Evolutionary conservation across 2,888 invertebrate genomes (phyloP).

Genomic region (Drosophila sordidula): DNA sequence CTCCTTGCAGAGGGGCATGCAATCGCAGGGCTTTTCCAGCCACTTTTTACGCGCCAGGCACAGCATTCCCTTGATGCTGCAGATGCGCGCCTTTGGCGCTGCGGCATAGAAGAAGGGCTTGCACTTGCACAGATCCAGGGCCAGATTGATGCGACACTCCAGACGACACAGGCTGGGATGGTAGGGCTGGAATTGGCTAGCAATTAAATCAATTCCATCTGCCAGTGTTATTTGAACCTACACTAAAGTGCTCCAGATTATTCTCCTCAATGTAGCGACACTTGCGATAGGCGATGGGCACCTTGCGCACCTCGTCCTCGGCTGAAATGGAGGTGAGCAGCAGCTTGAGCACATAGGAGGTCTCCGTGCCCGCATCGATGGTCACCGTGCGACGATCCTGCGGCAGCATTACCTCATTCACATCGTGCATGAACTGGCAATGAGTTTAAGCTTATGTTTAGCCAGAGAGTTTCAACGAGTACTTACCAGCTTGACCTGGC

Average conservation of each 20-base stretch:
- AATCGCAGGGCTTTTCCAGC: conserved; percentile 70
- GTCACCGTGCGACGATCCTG: conserved; percentile 60
- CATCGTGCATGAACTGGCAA: conserved; percentile 78
- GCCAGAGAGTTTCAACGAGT: not conserved
- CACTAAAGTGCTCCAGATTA: conserved; percentile 77
- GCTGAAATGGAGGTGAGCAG: conserved; percentile 67
- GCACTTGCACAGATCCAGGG: conserved; percentile 78
- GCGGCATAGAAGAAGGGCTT: conserved; percentile 83
- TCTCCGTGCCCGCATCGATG: conserved; percentile 43
- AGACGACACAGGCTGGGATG: conserved; percentile 79
- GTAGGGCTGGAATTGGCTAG: conserved; percentile 65
- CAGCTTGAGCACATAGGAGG: conserved; percentile 65
- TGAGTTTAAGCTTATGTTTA: not conserved
- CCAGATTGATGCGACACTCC: conserved; percentile 82
- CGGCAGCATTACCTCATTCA: conserved; percentile 73
- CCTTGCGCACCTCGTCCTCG: conserved; percentile 71
- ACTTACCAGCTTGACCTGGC: conserved; percentile 42
- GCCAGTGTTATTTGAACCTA: conserved; percentile 29
- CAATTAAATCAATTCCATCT: not conserved
- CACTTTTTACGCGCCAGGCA: conserved; percentile 74
- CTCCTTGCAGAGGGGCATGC: conserved; percentile 75
- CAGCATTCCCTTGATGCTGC: conserved; percentile 75
- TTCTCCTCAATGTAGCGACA: conserved; percentile 82
- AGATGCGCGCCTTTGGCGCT: conserved; percentile 66
- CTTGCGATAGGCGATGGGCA: conserved; percentile 81